Evolutionary conservation across 1,140 invertebrate genomes (phyloP).

Genomic region (Copidosoma floridanum): DNA sequence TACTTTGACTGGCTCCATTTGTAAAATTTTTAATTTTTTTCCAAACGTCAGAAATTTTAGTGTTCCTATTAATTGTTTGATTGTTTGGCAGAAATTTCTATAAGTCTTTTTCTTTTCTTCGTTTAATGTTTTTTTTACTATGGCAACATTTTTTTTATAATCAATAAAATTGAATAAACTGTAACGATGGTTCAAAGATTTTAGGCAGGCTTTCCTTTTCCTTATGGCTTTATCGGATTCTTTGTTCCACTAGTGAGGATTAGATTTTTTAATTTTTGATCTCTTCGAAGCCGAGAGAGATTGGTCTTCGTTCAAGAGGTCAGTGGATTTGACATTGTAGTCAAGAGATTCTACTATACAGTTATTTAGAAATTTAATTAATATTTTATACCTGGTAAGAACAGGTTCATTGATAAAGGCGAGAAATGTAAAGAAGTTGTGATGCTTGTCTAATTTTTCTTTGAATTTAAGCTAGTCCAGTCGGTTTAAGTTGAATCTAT

Average conservation of each 20-base stretch:
- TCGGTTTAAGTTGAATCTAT: neutral
- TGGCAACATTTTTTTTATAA: neutral
- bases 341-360: too few species aligned
- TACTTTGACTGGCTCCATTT: neutral
- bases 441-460: neutral
- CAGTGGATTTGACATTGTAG: too few species aligned
- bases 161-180: neutral
- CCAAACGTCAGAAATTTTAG: constrained; percentile 4
- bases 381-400: neutral
- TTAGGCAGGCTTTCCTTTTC: neutral
- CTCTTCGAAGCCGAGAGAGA: neutral
- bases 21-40: constrained; percentile 5
- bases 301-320: neutral
- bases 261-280: neutral
- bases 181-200: neutral
- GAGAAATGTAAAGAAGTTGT: neutral
- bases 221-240: neutral
- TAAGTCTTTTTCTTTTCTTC: neutral
- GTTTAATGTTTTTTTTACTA: neutral
- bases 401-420: neutral
- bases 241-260: neutral
- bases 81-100: constrained; percentile 1
- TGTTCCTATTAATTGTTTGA: constrained; percentile 6
- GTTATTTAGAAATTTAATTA: neutral
- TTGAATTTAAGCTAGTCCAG: neutral